Conservation (phyloP, 53 echinoderm and acorn worm species). For the Paracentrotus lividus region DNA sequence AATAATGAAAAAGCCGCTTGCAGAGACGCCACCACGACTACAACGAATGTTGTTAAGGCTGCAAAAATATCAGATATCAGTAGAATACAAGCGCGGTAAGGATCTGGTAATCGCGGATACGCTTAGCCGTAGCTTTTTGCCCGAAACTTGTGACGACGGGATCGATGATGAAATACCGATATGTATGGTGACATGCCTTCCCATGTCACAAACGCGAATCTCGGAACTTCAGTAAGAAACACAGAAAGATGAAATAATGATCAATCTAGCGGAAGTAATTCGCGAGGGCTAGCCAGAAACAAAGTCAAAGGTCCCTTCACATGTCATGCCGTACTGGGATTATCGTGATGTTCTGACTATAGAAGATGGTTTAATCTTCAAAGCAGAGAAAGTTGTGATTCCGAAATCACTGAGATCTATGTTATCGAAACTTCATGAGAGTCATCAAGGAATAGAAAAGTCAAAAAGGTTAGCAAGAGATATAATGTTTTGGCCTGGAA, state of each 20-base stretch:
- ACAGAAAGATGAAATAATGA: background rate
- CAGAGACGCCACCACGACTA: too few relatives aligned
- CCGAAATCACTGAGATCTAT: background rate
- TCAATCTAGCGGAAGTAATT: too few relatives aligned
- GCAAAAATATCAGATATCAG: conserved; percentile 18
- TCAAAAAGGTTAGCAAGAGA: background rate
- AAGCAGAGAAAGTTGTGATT: background rate
- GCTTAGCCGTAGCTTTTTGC: conserved; percentile 14
- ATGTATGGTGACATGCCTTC: conserved; percentile 46
- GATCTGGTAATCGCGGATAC: background rate
- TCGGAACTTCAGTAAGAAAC: background rate
- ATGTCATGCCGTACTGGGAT: conserved; percentile 76
- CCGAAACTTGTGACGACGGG: conserved; percentile 12
- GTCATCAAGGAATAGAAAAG: background rate
- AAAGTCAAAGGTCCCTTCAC: background rate
- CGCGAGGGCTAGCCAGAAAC: conserved; percentile 54
- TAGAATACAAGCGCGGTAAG: background rate
- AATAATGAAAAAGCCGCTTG: conserved; percentile 72
- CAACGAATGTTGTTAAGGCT: conserved; percentile 72
- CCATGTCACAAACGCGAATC: conserved; percentile 22
- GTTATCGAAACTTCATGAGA: background rate
- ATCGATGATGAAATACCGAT: background rate
- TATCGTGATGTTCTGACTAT: conserved; percentile 58
- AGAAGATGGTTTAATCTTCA: background rate
- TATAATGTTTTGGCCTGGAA: background rate